A percentile compares a stretch with the other conserved stretches of the same genome.
Evolutionary conservation across 2,888 invertebrate genomes (phyloP).

Genomic region (Philaethria dido): DNA sequence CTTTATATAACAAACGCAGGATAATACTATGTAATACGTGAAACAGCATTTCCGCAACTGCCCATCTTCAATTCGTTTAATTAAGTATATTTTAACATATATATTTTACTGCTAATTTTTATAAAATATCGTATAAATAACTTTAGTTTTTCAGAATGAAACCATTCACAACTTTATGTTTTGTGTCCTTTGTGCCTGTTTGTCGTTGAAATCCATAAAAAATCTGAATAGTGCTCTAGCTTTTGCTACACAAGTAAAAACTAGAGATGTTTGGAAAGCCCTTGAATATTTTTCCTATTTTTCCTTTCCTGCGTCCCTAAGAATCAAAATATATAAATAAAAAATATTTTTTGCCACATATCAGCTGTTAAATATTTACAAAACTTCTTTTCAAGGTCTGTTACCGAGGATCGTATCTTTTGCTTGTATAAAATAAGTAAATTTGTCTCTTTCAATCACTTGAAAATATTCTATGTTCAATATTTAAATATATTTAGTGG

Average conservation of each 20-base stretch:
- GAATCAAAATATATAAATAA: not conserved
- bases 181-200: not conserved
- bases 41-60: not conserved
- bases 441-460: too few relatives aligned
- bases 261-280: not conserved
- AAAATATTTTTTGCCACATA: not conserved
- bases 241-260: not conserved
- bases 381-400: too few relatives aligned
- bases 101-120: too few relatives aligned
- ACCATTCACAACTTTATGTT: not conserved
- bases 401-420: too few relatives aligned
- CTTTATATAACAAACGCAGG: not conserved
- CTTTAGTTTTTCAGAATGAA: not conserved
- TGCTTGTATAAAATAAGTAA: too few relatives aligned
- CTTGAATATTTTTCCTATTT: not conserved
- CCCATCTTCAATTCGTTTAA: not conserved
- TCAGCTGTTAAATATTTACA: too few relatives aligned
- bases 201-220: slow-evolving; percentile 9
- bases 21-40: not conserved
- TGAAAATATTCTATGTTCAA: not conserved
- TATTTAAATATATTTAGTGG: not conserved
- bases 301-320: too few relatives aligned
- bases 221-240: not conserved
- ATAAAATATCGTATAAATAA: not conserved
- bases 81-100: too few relatives aligned